phyloP scores from a whole-genome alignment of 2,888 invertebrate genomes.

The Himalopsyche anomala region DNA sequence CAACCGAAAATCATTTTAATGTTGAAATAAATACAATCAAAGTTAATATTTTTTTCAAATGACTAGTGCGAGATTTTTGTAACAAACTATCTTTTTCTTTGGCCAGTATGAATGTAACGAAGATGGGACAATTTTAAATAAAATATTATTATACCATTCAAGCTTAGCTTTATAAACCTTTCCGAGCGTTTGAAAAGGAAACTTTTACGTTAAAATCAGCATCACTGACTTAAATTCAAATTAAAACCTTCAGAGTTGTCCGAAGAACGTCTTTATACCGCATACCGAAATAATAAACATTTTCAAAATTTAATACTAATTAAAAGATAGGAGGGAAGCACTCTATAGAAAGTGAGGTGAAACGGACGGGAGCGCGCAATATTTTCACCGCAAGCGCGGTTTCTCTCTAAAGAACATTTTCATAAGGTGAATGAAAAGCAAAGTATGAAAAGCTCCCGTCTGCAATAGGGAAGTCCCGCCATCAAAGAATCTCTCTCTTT shows the following conservation, averaged over 20 bases:
- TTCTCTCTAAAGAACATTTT: slow-evolving; percentile 60
- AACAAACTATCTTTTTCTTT: too few species aligned
- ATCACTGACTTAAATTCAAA: slow-evolving; percentile 27
- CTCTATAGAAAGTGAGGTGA: slow-evolving; percentile 35
- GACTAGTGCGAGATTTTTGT: too few species aligned
- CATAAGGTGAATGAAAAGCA: slow-evolving; percentile 62
- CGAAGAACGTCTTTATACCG: slow-evolving; percentile 28
- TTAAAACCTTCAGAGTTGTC: slow-evolving; percentile 31
- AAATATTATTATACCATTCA: not conserved
- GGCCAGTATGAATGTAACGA: too few species aligned
- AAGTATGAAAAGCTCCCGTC: slow-evolving; percentile 53
- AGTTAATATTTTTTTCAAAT: too few species aligned
- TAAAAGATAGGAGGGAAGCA: slow-evolving; percentile 38
- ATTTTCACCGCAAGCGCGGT: slow-evolving; percentile 58
- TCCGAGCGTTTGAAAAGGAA: not conserved
- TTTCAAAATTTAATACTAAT: slow-evolving; percentile 43
- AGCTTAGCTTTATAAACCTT: not conserved
- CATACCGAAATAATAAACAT: slow-evolving; percentile 23
- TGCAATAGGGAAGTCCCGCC: slow-evolving; percentile 48
- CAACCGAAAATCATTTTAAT: too few species aligned
- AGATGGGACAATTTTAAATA: not conserved
- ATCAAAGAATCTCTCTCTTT: slow-evolving; percentile 59
- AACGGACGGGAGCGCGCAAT: slow-evolving; percentile 46
- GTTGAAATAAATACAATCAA: too few species aligned
- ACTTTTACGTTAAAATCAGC: slow-evolving; percentile 4